Base-by-base conservation (phyloP, 1,140 invertebrate species). In the Papilio glaucus region DNA sequence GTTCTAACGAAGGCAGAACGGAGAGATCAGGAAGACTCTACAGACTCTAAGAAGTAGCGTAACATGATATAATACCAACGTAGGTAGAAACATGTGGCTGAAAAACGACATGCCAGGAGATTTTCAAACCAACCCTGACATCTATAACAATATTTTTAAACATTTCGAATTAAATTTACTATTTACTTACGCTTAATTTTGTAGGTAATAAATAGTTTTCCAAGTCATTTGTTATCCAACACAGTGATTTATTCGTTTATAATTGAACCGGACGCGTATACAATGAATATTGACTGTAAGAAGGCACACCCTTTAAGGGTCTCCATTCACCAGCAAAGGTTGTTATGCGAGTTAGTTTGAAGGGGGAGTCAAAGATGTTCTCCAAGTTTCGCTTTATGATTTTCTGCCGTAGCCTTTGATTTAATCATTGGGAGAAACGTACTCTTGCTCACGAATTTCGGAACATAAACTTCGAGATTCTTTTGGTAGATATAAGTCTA, bases 211-310 rank as follows among this genome's bases (percentile, higher is more conserved):
- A 57, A 57, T 57, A 24, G 49, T 12, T 57, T 57, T 26, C 49
- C 49, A 57, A 57, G 9, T 57, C 49, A 57, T 57, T 57, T 24
- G 24, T 26, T 24, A 57, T 10, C 49, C 24, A 57, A 57, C 10
- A 21, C 2, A 9, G 62, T 86, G 86, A 87, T 89, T 81, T 86
- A 89, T 87, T 84, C 81, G 60, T 75, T 85, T 87, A 84, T 88
- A 89, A 89, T 87, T 89, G 83, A 84, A 77, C 74, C 77, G 45
- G 70, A 73, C 72, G 70, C 68, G 76, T 74, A 29, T 69, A 53
- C 42, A 69, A 69, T 69, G 67, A 69, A 69, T 49, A 69, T 69
- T 33, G 67, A 69, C 41, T 69, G 33, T 53, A 49, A 69, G 67
- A 77, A 74, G 80, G 75, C 70, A 81, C 77, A 82, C 79, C 81